Conservation (phyloP, 2,888 invertebrate species). For the Dryobota labecula region DNA sequence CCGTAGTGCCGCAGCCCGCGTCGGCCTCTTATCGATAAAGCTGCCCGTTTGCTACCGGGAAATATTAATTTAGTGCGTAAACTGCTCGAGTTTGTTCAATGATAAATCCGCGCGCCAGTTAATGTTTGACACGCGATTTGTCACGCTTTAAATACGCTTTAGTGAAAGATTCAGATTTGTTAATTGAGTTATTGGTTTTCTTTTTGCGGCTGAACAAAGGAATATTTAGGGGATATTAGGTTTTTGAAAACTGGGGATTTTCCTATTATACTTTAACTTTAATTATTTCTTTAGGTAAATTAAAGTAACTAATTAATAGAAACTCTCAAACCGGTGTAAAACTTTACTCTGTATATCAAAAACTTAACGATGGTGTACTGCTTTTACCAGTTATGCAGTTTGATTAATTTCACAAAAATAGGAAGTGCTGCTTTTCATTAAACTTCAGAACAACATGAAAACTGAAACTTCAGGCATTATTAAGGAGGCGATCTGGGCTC, state of each 20-base stretch:
- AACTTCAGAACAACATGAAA: conserved; percentile 12
- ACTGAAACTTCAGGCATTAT: not conserved
- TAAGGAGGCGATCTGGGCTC: not conserved
- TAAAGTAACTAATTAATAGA: not conserved
- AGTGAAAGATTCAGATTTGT: conserved; percentile 2
- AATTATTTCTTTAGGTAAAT: not conserved
- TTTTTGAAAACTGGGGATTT: not conserved
- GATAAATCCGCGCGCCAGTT: conserved; percentile 62
- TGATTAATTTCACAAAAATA: conserved; percentile 19
- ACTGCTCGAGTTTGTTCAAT: conserved; percentile 64
- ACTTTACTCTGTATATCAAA: not conserved
- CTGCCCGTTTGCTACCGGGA: conserved; percentile 67
- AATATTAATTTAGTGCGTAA: conserved; percentile 66
- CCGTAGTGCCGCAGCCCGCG: conserved; percentile 74
- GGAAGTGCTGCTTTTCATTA: not conserved
- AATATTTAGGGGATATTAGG: not conserved
- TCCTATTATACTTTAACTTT: not conserved
- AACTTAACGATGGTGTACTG: not conserved
- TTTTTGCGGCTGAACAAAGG: conserved; percentile 15
- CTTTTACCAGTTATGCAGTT: not conserved
- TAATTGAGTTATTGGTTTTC: not conserved
- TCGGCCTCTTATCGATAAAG: conserved; percentile 75
- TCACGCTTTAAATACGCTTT: conserved; percentile 50
- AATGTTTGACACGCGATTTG: conserved; percentile 61
- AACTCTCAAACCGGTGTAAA: not conserved